Evolutionary conservation across 1,140 invertebrate genomes (phyloP).

Genomic region (Pseudomyrmex gracilis): DNA sequence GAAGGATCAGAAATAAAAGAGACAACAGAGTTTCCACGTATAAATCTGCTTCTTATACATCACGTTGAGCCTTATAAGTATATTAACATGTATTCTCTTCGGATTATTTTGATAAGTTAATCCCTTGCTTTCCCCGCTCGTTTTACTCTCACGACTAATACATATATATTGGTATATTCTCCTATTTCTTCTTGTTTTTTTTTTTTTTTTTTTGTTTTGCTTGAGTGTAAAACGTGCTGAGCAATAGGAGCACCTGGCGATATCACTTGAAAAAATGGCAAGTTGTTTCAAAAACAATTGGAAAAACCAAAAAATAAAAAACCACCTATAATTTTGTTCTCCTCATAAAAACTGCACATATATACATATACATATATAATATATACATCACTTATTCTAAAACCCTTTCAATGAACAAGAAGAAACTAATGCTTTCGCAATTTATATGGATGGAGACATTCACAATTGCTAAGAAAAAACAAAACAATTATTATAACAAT

Average conservation of each 20-base stretch:
- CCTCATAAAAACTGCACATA: background rate
- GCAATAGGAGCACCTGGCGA: constrained; percentile 29
- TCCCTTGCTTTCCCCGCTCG: constrained; percentile 42
- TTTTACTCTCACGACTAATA: constrained; percentile 6
- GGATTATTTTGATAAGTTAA: constrained; percentile 71
- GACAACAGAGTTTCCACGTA: constrained; percentile 72
- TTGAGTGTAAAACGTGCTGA: constrained; percentile 49
- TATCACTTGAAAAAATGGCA: constrained; percentile 37
- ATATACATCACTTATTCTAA: constrained; percentile 5
- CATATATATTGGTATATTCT: background rate
- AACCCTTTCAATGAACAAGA: background rate
- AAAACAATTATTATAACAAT: constrained; percentile 31
- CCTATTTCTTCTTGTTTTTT: background rate
- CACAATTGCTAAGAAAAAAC: background rate
- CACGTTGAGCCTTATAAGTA: constrained; percentile 82
- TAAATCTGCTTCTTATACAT: constrained; percentile 84
- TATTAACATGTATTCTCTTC: constrained; percentile 80
- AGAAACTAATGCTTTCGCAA: constrained; percentile 17
- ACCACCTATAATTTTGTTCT: background rate
- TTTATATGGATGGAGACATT: constrained; percentile 36
- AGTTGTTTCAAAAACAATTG: constrained; percentile 5
- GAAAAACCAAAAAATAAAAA: constrained; percentile 14
- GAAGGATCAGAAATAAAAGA: constrained; percentile 60
- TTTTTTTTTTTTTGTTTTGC: background rate
- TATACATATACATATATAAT: background rate